These are phyloP conservation scores for Laterallus jamaicensis DNA, from an alignment of 2,113 vertebrate species.

Conservation along the genomic window DNA sequence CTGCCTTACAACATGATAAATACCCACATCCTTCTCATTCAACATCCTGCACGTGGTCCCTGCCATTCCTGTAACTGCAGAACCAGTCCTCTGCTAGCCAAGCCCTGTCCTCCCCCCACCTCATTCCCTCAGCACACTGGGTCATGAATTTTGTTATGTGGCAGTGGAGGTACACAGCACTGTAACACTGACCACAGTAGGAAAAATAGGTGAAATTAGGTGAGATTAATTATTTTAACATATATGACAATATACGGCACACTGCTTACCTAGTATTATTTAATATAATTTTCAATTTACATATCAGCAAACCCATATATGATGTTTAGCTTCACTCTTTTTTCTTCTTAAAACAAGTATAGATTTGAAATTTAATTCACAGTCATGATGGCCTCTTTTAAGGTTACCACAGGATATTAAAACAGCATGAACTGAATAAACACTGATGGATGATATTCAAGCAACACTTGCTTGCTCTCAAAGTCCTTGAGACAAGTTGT, in stretches of 20 bases:
- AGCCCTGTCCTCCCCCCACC: background rate
- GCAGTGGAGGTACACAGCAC: background rate
- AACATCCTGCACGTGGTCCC: background rate
- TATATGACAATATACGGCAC: background rate
- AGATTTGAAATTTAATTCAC: background rate
- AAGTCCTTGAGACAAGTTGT: background rate
- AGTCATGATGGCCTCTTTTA: background rate
- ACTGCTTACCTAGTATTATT: background rate
- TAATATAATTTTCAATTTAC: background rate
- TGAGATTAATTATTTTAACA: background rate
- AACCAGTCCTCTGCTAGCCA: background rate
- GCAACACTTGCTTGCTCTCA: background rate
- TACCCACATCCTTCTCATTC: background rate
- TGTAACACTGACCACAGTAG: background rate
- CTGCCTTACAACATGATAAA: background rate
- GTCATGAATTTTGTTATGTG: background rate
- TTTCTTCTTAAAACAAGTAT: background rate
- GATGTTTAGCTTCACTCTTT: background rate
- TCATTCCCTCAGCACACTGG: accelerated
- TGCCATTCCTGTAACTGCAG: accelerated
- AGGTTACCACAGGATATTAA: background rate
- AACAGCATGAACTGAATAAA: background rate
- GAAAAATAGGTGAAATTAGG: background rate
- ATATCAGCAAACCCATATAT: background rate
- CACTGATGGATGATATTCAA: background rate